Base-by-base conservation (phyloP, 30 jellyfish, hydroid and myxozoan genomes). In the Aurelia sp. region DNA sequence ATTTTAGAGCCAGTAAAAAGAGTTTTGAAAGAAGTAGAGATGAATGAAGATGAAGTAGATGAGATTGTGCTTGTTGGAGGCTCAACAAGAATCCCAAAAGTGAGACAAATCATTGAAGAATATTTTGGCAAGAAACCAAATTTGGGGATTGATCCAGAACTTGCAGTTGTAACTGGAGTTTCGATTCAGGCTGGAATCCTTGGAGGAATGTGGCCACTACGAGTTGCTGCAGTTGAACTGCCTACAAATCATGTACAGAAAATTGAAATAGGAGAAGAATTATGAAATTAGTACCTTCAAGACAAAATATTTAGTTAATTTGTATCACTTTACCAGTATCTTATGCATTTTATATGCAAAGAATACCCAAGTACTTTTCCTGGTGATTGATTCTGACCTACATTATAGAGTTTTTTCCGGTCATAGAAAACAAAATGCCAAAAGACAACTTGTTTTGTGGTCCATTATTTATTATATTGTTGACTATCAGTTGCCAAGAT, bases 21-120 rank as follows among this genome's bases (percentile, higher is more conserved):
- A 51, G 98, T 85, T 33, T 79, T 93, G 59, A 57, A 82, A 31
- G 98, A 93, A 59, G 96, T 91, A 6, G 94, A 88, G 61, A 51
- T 86, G 65, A 57, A 44, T 13, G 69, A 22, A 41, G 84, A 83
- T 27, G 97, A 86, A 41, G 83, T 93, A 0, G 97, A 93, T 70
- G 98, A 93, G 48, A 79, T 93, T 63, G 98, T 93, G 30, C 73
- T 93, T 2, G 98, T 93, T 63, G 98, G 98, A 4, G 98, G 98
- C 62, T 83, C 97, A 61, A 93, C 98, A 8, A 84, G 97, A 55
- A 89, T 93, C 22, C 97, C 97, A 64, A 76, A 79, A 53, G 97
- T 93, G 11, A 92, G 98, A 50, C 71, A 82, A 69, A 84, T 93
- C 3, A 72, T 93, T 41, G 86, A 52, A 21, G 87, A 93, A 2